Percentiles rank a stretch among this genome's conserved stretches.
These are phyloP conservation scores for Tolmerus cingulatus DNA, from an alignment of 2,888 invertebrate genomes.

Conservation along the genomic window DNA sequence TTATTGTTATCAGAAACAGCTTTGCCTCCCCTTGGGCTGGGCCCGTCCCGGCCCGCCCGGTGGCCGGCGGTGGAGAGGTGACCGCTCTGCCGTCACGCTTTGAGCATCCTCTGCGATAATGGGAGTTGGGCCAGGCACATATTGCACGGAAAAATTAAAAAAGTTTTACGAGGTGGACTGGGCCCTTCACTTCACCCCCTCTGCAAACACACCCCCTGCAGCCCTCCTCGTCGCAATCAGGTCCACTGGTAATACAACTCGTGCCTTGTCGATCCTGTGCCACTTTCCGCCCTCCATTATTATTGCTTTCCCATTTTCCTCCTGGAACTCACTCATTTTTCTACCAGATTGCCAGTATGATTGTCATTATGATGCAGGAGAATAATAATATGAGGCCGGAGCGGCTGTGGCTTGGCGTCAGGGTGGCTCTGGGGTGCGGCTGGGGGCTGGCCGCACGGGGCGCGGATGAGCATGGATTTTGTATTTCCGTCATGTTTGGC, in stretches of 20 bases:
- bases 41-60: background rate
- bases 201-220: background rate
- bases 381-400: slow-evolving; percentile 34
- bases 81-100: background rate
- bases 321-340: slow-evolving; percentile 36
- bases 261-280: slow-evolving; percentile 21
- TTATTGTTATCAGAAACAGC: background rate
- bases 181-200: background rate
- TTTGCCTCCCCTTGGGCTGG: background rate
- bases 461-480: slow-evolving; percentile 31
- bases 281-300: slow-evolving; percentile 32
- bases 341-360: slow-evolving; percentile 40
- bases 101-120: background rate
- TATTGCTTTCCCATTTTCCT: slow-evolving; percentile 40
- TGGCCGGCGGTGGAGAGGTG: background rate
- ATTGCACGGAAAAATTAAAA: slow-evolving; percentile 41
- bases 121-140: slow-evolving; percentile 14
- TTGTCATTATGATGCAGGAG: slow-evolving; percentile 41
- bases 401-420: background rate
- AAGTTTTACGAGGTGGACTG: slow-evolving; percentile 34
- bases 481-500: slow-evolving; percentile 40
- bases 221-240: background rate
- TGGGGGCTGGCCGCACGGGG: background rate
- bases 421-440: background rate
- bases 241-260: slow-evolving; percentile 7